Conservation (phyloP, 2,797 vertebrate genomes). For the Dromococcyx pavoninus region DNA sequence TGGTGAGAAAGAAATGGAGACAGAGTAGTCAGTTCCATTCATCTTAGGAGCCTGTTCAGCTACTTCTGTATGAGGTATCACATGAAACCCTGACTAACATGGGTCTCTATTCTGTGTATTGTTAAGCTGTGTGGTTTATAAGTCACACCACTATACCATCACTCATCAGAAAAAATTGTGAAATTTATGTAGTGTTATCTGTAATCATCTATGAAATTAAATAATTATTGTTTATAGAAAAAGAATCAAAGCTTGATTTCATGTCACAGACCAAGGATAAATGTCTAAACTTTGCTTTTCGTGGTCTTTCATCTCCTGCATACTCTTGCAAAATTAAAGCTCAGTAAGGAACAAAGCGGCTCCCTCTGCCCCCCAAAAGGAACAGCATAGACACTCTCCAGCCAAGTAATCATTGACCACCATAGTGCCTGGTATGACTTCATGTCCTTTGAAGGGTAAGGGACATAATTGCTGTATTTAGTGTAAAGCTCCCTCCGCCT, state of each 20-base stretch:
- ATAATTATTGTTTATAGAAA: slow-evolving; percentile 22
- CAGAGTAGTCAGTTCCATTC: background rate
- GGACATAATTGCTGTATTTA: background rate
- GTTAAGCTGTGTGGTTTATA: background rate
- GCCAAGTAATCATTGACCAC: background rate
- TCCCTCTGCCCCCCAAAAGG: background rate
- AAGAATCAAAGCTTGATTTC: slow-evolving; percentile 43
- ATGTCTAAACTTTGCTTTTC: slow-evolving; percentile 33
- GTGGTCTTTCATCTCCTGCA: slow-evolving; percentile 24
- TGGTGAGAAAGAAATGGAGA: slow-evolving; percentile 27
- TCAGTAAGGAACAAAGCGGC: background rate
- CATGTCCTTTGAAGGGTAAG: background rate
- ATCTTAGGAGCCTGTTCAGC: background rate
- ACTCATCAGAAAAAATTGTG: background rate
- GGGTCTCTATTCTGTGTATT: background rate
- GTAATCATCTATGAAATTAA: slow-evolving; percentile 13
- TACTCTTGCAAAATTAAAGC: slow-evolving; percentile 8
- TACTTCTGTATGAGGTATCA: background rate
- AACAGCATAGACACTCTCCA: background rate
- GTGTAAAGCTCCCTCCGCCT: background rate
- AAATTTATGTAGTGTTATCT: background rate
- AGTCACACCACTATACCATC: background rate
- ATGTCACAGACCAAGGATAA: slow-evolving; percentile 3
- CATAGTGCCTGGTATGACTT: background rate
- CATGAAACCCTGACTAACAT: background rate